These are phyloP conservation scores for Hormaphis cornu DNA, from an alignment of 1,140 invertebrate species.

Conservation along the genomic window DNA sequence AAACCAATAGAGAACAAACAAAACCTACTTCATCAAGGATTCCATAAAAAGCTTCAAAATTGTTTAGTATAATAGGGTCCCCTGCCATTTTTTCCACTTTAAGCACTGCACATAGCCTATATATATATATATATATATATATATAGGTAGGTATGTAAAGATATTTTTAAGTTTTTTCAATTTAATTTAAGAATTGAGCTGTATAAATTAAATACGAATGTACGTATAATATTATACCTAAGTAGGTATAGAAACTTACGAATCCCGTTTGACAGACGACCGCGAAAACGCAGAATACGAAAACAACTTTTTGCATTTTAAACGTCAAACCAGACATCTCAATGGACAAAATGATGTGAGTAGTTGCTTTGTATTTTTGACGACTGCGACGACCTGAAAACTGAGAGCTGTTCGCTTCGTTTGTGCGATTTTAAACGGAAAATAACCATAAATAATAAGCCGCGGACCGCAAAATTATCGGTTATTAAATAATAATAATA, in stretches of 20 bases:
- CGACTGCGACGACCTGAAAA: background rate
- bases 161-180: too few species aligned
- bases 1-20: too few species aligned
- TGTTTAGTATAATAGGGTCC: too few species aligned
- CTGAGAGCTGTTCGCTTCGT: background rate
- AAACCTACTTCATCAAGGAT: too few species aligned
- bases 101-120: too few species aligned
- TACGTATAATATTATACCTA: background rate
- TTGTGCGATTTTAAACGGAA: background rate
- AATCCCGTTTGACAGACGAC: background rate
- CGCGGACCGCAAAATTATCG: background rate
- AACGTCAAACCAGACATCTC: background rate
- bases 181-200: too few species aligned
- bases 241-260: background rate
- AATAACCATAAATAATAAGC: background rate
- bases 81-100: too few species aligned
- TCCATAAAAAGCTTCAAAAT: too few species aligned
- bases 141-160: too few species aligned
- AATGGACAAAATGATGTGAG: background rate
- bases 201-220: too few species aligned
- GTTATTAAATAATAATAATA: background rate
- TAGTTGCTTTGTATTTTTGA: background rate
- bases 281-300: background rate
- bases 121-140: too few species aligned
- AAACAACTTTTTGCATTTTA: conserved; percentile 16